phyloP scores from a whole-genome alignment of 2,888 invertebrate species.

The Melikaiella ostensackeni region DNA sequence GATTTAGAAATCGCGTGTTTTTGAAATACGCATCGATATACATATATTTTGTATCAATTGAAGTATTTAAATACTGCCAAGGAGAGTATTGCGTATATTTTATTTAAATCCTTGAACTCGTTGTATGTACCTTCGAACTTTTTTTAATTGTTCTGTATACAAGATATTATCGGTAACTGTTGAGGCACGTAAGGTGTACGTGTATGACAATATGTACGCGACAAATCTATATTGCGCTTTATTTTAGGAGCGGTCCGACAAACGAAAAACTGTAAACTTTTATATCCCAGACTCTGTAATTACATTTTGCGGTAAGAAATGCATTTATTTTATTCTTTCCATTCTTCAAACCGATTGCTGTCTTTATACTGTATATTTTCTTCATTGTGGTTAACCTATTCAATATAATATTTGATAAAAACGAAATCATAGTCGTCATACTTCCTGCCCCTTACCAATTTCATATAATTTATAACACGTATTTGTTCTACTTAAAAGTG shows the following conservation, averaged over 20 bases:
- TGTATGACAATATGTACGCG: conserved; percentile 39
- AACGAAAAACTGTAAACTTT: conserved; percentile 34
- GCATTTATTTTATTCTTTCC: conserved; percentile 40
- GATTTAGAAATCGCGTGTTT: conserved; percentile 41
- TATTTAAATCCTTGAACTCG: conserved; percentile 40
- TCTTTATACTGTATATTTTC: conserved; percentile 38
- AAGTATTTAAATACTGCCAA: conserved; percentile 47
- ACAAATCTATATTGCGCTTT: conserved; percentile 39
- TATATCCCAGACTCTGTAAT: conserved; percentile 38
- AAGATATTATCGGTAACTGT: conserved; percentile 34
- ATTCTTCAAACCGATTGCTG: conserved; percentile 23
- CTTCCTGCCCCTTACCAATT: not conserved
- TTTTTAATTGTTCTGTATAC: conserved; percentile 4
- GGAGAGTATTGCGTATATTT: conserved; percentile 39
- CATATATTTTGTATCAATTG: conserved; percentile 48
- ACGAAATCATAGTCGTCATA: not conserved
- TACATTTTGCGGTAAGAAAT: conserved; percentile 36
- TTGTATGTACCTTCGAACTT: conserved; percentile 22
- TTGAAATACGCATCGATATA: conserved; percentile 48
- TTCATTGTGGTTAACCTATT: conserved; percentile 39
- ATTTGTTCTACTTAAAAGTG: too few species aligned
- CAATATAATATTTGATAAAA: conserved; percentile 40
- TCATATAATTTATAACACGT: too few species aligned
- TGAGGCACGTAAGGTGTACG: conserved; percentile 28
- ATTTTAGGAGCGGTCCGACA: conserved; percentile 32